Base-by-base conservation (phyloP, 2,113 vertebrate genomes). In the Orycteropus afer region DNA sequence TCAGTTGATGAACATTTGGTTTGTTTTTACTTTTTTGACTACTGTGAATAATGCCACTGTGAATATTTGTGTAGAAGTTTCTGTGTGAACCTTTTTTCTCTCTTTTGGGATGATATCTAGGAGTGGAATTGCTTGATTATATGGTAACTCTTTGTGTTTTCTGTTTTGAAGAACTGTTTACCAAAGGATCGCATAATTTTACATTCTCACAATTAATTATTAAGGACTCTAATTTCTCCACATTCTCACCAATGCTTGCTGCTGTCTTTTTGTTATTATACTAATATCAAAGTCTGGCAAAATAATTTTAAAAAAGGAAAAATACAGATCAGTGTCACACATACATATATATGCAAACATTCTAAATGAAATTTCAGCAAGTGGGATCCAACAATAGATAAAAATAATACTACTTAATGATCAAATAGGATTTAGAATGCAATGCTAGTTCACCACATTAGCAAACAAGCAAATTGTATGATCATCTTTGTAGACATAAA, bases 231-330 rank as follows among this genome's bases (percentile, higher is more conserved):
- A 84, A 0, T 59, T 95, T 95, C 42, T 82, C 14, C 5, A 69
- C 15, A 78, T 49, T 2, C 6, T 71, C 1, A 55, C 18, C 73
- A 80, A n/a, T 2, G 17, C 40, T 73, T 92, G 63, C 47, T 67
- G 27, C 55, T 81, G 18, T 69, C 10, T 67, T 87, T 86, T 87
- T 47, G 73, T 61, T 42, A 25, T 37, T 91, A 45, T 57, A 51
- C 4, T 93, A 34, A 80, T 69, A n/a, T 73, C 17, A 55, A 95
- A 76, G 9, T 3, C 69, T 79, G 73, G 82, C 15, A 78, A 90
- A 91, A 37, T 59, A 80, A 74, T 77, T n/a, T 59, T 74, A 95
- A 10, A 10, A 69, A 95, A 51, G 85, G 45, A 65, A 78, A 82
- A 74, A 22, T 84, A 17, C 1, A 49, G 27, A 67, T 51, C 45